phyloP scores from a whole-genome alignment of 2,888 invertebrate species.

The Polylopha cassiicola region DNA sequence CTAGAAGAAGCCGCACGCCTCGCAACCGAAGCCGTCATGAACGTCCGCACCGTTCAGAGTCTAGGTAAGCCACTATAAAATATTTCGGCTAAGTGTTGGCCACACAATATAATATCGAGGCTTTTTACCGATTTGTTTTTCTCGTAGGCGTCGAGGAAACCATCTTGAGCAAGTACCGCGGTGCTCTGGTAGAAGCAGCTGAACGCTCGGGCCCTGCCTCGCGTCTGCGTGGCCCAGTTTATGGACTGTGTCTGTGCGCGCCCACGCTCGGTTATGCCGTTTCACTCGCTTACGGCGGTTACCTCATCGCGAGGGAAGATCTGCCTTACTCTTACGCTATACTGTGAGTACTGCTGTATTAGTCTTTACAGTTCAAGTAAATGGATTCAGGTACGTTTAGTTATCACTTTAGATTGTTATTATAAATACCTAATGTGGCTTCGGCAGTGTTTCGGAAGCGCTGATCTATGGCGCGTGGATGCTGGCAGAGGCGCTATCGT shows the following conservation, averaged over 20 bases:
- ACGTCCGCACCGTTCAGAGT: constrained; percentile 80
- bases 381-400: too few species aligned
- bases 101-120: too few species aligned
- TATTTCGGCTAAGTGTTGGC: too few species aligned
- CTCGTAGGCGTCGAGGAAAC: constrained; percentile 65
- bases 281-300: constrained; percentile 83
- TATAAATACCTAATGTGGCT: too few species aligned
- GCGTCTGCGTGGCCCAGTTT: constrained; percentile 80
- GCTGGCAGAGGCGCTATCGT: constrained; percentile 86
- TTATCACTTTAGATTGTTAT: too few species aligned
- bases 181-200: constrained; percentile 58
- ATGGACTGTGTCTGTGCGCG: constrained; percentile 82
- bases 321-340: constrained; percentile 81
- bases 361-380: background rate
- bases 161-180: constrained; percentile 70
- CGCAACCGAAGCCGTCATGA: constrained; percentile 80
- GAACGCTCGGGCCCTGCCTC: constrained; percentile 56
- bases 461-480: constrained; percentile 88
- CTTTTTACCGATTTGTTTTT: background rate
- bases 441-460: constrained; percentile 82
- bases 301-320: constrained; percentile 78
- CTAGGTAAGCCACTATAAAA: constrained; percentile 54
- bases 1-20: constrained; percentile 77
- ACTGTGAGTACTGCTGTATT: constrained; percentile 71
- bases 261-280: constrained; percentile 84